Percentiles rank a stretch among this genome's conserved stretches.
Evolutionary conservation across 2,113 vertebrate species (phyloP).

Genomic region (Spea multiplicata): DNA sequence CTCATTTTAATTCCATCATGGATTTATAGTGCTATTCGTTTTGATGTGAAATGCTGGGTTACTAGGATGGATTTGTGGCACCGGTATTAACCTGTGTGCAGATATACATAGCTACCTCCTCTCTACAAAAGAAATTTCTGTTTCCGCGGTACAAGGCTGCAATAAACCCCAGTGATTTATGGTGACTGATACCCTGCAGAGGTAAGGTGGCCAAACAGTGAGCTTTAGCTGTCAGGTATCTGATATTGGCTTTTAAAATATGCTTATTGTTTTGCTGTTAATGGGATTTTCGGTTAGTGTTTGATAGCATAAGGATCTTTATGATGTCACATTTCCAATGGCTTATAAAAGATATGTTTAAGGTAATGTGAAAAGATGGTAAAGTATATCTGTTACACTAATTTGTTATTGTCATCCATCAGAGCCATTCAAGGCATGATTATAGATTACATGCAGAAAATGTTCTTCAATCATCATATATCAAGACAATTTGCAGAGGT

Average conservation of each 20-base stretch:
- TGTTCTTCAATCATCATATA: too few relatives aligned
- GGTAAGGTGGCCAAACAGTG: constrained; percentile 57
- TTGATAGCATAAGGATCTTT: not conserved
- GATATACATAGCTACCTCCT: constrained; percentile 57
- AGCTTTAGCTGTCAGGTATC: constrained; percentile 60
- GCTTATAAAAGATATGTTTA: too few relatives aligned
- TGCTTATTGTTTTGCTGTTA: constrained; percentile 48
- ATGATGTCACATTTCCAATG: too few relatives aligned
- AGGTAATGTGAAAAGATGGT: too few relatives aligned
- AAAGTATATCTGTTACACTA: too few relatives aligned
- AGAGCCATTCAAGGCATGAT: too few relatives aligned
- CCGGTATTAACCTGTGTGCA: constrained; percentile 57
- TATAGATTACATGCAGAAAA: too few relatives aligned
- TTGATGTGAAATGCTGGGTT: constrained; percentile 42
- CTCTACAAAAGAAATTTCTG: constrained; percentile 64
- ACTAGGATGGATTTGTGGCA: constrained; percentile 45
- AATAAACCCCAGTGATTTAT: constrained; percentile 69
- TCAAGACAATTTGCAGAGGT: too few relatives aligned
- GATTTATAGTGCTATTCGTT: constrained; percentile 23
- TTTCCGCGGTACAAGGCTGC: constrained; percentile 65
- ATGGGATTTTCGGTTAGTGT: constrained; percentile 60
- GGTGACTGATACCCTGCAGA: constrained; percentile 67
- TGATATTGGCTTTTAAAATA: constrained; percentile 72
- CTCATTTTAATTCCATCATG: not conserved
- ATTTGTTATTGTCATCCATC: too few relatives aligned